Evolutionary conservation across 2,113 vertebrate species (phyloP).

Genomic region (Oreocharis arfaki): DNA sequence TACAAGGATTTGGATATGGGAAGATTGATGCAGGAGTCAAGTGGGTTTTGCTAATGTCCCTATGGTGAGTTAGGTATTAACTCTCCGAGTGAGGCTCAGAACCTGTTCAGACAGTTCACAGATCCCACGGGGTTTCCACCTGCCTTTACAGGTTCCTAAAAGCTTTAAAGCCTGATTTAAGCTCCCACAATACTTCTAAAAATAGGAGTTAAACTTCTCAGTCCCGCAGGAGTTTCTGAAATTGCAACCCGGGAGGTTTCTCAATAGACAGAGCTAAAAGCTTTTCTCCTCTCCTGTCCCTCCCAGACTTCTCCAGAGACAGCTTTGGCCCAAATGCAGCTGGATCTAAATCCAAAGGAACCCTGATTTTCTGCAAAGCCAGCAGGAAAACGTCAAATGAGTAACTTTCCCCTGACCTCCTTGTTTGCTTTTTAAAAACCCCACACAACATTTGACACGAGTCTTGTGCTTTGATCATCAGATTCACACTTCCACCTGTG

Average conservation of each 20-base stretch:
- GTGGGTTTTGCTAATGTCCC: neutral
- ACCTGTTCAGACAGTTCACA: neutral
- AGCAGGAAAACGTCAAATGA: neutral
- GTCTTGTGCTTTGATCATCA: neutral
- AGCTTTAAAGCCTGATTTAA: constrained; percentile 27
- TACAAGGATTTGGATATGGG: neutral
- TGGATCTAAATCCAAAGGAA: neutral
- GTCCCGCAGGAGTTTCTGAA: constrained; percentile 3
- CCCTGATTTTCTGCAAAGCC: neutral
- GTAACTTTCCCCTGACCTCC: neutral
- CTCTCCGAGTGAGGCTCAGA: neutral
- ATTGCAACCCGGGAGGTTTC: constrained; percentile 19
- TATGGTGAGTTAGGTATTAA: neutral
- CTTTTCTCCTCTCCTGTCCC: constrained; percentile 4
- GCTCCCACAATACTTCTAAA: constrained; percentile 4
- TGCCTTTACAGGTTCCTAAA: constrained; percentile 8
- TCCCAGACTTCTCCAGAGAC: constrained; percentile 11
- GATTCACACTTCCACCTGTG: neutral
- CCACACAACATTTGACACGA: neutral
- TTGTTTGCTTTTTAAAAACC: neutral
- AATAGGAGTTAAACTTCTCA: neutral
- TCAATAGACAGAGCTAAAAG: constrained; percentile 13
- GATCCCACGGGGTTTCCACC: neutral
- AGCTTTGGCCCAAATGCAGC: neutral
- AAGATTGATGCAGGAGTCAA: neutral